These are phyloP conservation scores for Myopa tessellatipennis DNA, from an alignment of 2,888 invertebrate species.

Conservation along the genomic window DNA sequence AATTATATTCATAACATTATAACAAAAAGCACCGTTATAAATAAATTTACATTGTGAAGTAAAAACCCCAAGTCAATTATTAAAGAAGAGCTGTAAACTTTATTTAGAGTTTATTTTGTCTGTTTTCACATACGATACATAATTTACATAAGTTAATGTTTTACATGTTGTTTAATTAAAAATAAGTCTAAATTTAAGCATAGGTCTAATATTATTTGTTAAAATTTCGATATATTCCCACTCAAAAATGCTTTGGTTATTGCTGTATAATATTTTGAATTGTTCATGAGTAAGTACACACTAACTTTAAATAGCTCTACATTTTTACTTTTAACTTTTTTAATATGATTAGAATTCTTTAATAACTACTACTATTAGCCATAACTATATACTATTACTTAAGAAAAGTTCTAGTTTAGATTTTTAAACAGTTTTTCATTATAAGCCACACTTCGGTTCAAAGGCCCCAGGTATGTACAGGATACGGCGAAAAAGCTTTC, in stretches of 20 bases:
- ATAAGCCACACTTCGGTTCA: constrained; percentile 66
- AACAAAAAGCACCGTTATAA: too few relatives aligned
- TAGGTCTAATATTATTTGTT: constrained; percentile 25
- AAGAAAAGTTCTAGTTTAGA: background rate
- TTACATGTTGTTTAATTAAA: constrained; percentile 41
- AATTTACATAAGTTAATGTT: background rate
- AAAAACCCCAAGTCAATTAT: background rate
- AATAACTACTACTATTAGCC: background rate
- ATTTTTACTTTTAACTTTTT: constrained; percentile 29
- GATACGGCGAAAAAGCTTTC: constrained; percentile 9
- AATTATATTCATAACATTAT: background rate
- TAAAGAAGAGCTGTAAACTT: background rate
- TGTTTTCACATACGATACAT: constrained; percentile 37
- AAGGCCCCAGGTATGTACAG: constrained; percentile 64
- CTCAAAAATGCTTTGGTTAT: constrained; percentile 68
- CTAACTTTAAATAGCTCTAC: constrained; percentile 44
- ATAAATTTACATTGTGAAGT: background rate
- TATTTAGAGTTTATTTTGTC: constrained; percentile 32
- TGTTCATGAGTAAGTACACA: constrained; percentile 37
- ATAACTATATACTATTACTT: background rate
- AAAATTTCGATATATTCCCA: constrained; percentile 45
- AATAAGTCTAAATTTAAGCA: constrained; percentile 26
- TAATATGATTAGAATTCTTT: background rate
- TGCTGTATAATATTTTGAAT: constrained; percentile 64
- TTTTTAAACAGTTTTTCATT: constrained; percentile 39